A percentile compares a stretch with the other conserved stretches of the same genome.
These are phyloP conservation scores for Sinocyclocheilus rhinocerous DNA, from an alignment of 2,113 vertebrate genomes.

Conservation along the genomic window DNA sequence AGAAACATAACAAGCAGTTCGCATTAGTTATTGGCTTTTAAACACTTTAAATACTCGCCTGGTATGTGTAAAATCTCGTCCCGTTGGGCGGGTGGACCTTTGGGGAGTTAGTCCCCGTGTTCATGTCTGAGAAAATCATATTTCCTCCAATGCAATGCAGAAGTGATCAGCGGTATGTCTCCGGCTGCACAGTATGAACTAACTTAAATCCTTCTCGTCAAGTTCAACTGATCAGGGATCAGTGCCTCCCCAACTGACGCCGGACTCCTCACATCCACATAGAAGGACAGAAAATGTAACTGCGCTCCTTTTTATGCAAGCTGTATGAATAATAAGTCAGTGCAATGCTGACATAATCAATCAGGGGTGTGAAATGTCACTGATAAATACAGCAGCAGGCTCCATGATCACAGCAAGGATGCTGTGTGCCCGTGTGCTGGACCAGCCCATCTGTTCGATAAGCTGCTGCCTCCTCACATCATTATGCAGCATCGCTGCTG, in stretches of 20 bases:
- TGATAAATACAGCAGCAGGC: slow-evolving; percentile 46
- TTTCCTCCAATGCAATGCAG: slow-evolving; percentile 81
- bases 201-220: slow-evolving; percentile 19
- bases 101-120: slow-evolving; percentile 89
- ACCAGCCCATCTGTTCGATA: slow-evolving; percentile 86
- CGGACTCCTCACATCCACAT: slow-evolving; percentile 4
- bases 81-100: slow-evolving; percentile 97
- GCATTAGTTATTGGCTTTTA: background rate
- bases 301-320: background rate
- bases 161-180: slow-evolving; percentile 19
- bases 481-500: slow-evolving; percentile 84
- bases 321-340: background rate
- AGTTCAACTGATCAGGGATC: slow-evolving; percentile 9
- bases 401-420: slow-evolving; percentile 72
- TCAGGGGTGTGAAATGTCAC: slow-evolving; percentile 37
- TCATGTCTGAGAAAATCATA: slow-evolving; percentile 99
- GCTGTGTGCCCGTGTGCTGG: slow-evolving; percentile 76
- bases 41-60: slow-evolving; percentile 82
- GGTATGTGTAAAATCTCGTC: slow-evolving; percentile 95
- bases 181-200: slow-evolving; percentile 3
- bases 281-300: background rate
- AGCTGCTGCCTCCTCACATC: slow-evolving; percentile 83
- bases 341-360: slow-evolving; percentile 40
- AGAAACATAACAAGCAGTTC: background rate
- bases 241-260: slow-evolving; percentile 13